Evolutionary conservation across 2,888 invertebrate species (phyloP).

Genomic region (Bedellia somnulentella): DNA sequence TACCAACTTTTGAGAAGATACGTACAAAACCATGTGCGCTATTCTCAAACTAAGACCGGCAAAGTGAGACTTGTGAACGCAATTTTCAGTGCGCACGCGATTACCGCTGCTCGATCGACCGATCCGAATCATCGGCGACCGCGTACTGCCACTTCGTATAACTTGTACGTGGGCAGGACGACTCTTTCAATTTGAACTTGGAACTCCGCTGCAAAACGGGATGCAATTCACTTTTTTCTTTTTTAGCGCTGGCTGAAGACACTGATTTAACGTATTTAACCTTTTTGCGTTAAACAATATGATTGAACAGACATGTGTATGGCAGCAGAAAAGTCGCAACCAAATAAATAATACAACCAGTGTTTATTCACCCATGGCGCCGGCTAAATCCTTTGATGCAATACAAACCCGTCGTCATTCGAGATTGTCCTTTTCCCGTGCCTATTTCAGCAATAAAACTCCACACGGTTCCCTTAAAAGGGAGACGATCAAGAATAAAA

Average conservation of each 20-base stretch:
- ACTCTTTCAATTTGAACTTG: constrained; percentile 40
- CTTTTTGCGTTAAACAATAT: constrained; percentile 15
- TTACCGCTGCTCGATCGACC: constrained; percentile 31
- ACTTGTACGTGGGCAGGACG: constrained; percentile 14
- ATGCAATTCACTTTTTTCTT: constrained; percentile 30
- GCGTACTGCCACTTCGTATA: constrained; percentile 28
- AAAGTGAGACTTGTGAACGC: no score
- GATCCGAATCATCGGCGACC: constrained; percentile 36
- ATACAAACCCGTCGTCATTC: constrained; percentile 11
- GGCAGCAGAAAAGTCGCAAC: constrained; percentile 5
- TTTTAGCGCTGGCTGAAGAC: constrained; percentile 31
- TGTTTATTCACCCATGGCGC: constrained; percentile 20
- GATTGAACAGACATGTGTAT: constrained; percentile 8
- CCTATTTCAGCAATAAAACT: constrained; percentile 36
- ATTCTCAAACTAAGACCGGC: no score
- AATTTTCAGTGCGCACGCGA: constrained; percentile 23
- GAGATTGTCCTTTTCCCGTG: constrained; percentile 21
- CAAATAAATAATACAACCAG: not conserved
- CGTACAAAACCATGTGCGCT: no score
- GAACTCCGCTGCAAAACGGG: constrained; percentile 24
- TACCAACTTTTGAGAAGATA: no score
- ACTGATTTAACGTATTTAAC: constrained; percentile 28
- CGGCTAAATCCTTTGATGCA: constrained; percentile 37
- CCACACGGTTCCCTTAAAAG: constrained; percentile 29
- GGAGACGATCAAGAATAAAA: constrained; percentile 39